Evolutionary conservation across 2,888 invertebrate genomes (phyloP).

Genomic region (Chloroclystis v-ata): DNA sequence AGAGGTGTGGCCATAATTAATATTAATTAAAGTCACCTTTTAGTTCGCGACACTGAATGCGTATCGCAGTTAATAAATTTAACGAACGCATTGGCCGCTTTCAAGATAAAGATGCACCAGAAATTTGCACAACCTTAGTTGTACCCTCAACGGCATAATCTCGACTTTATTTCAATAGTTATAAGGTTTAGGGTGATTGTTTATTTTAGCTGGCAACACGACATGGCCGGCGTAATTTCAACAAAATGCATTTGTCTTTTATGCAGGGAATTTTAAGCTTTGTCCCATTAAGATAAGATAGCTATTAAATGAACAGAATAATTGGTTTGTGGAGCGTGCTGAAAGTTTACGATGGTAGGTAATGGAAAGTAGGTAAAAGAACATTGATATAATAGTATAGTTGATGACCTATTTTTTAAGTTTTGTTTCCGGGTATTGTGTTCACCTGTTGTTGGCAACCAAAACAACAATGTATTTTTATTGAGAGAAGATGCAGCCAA

Average conservation of each 20-base stretch:
- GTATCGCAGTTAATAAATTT: conserved; percentile 78
- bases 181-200: conserved; percentile 23
- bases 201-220: conserved; percentile 29
- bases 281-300: conserved; percentile 47
- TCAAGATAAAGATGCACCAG: conserved; percentile 69
- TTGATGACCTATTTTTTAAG: conserved; percentile 25
- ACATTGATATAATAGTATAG: conserved; percentile 27
- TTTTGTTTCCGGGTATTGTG: conserved; percentile 11
- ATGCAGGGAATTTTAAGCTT: conserved; percentile 47
- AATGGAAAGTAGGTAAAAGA: conserved; percentile 28
- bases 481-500: no score
- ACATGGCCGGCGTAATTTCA: conserved; percentile 40
- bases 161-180: conserved; percentile 25
- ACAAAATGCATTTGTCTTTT: conserved; percentile 39
- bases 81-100: conserved; percentile 63
- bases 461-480: no score
- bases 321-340: conserved; percentile 36
- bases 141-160: conserved; percentile 20
- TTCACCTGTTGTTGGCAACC: conserved; percentile 21
- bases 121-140: conserved; percentile 37
- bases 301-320: conserved; percentile 32
- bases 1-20: conserved; percentile 77
- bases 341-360: conserved; percentile 40
- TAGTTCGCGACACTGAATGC: conserved; percentile 72
- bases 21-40: conserved; percentile 77